phyloP scores from a whole-genome alignment of 2,888 invertebrate species.

The Monochamus alternatus region DNA sequence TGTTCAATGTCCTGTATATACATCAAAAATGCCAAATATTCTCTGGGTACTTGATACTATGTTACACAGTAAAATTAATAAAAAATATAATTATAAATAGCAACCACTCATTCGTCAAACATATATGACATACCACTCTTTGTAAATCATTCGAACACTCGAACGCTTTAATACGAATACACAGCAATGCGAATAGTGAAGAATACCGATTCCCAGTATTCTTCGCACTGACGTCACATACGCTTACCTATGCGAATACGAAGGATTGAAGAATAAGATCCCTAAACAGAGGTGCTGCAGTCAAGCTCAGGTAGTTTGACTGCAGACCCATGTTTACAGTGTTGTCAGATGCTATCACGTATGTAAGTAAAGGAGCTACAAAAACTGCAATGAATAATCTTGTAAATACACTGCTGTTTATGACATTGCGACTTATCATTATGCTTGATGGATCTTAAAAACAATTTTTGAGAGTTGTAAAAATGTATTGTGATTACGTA shows the following conservation, averaged over 20 bases:
- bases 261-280: background rate
- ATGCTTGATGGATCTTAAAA: too few relatives aligned
- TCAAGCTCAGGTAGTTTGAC: too few relatives aligned
- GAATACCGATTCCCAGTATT: conserved; percentile 3
- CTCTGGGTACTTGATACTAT: background rate
- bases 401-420: too few relatives aligned
- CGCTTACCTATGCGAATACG: conserved; percentile 2
- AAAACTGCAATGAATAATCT: too few relatives aligned
- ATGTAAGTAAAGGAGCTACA: too few relatives aligned
- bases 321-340: too few relatives aligned
- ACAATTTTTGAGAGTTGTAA: too few relatives aligned
- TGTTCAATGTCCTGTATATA: background rate
- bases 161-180: background rate
- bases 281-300: too few relatives aligned
- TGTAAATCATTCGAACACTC: background rate
- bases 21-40: background rate
- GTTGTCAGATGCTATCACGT: too few relatives aligned
- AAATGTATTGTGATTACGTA: too few relatives aligned
- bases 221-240: conserved; percentile 9
- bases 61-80: too few relatives aligned
- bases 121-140: background rate
- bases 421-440: too few relatives aligned
- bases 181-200: background rate
- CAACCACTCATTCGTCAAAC: background rate
- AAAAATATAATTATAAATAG: background rate